Evolutionary conservation across 2,888 invertebrate species (phyloP).

Genomic region (Eilema caniola): DNA sequence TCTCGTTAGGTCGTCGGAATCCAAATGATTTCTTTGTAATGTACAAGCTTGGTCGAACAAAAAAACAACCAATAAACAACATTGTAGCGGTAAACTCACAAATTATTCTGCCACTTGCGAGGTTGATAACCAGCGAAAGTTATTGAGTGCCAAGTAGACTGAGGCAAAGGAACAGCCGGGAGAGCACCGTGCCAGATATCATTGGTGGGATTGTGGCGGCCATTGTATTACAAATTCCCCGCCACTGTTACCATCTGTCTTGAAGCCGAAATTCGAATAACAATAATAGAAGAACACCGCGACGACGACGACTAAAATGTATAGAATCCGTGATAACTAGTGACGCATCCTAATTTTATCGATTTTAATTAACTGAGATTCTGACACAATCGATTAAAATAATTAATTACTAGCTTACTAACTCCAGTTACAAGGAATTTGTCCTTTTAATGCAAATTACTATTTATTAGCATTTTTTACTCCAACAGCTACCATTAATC

Average conservation of each 20-base stretch:
- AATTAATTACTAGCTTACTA: conserved; percentile 36
- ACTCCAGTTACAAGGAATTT: conserved; percentile 55
- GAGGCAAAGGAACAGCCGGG: conserved; percentile 79
- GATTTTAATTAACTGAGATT: conserved; percentile 18
- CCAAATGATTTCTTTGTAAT: conserved; percentile 24
- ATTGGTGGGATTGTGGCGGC: conserved; percentile 69
- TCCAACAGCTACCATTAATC: conserved; percentile 49
- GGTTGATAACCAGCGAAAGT: conserved; percentile 65
- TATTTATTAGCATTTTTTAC: conserved; percentile 54
- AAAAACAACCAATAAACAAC: conserved; percentile 49
- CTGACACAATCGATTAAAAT: background rate
- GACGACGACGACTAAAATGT: conserved; percentile 56
- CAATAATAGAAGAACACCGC: conserved; percentile 62
- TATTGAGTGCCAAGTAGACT: conserved; percentile 83
- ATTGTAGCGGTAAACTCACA: conserved; percentile 61
- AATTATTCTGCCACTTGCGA: conserved; percentile 73
- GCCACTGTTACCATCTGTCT: conserved; percentile 79
- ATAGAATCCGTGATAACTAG: conserved; percentile 42
- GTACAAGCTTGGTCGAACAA: conserved; percentile 30
- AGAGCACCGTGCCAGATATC: conserved; percentile 77
- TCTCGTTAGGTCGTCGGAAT: conserved; percentile 5
- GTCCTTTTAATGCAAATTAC: conserved; percentile 53
- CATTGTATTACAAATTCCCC: conserved; percentile 79
- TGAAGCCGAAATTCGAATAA: conserved; percentile 70
- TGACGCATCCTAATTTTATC: conserved; percentile 42